Evolutionary conservation across 2,113 vertebrate genomes (phyloP).

Genomic region (Antidorcas marsupialis): DNA sequence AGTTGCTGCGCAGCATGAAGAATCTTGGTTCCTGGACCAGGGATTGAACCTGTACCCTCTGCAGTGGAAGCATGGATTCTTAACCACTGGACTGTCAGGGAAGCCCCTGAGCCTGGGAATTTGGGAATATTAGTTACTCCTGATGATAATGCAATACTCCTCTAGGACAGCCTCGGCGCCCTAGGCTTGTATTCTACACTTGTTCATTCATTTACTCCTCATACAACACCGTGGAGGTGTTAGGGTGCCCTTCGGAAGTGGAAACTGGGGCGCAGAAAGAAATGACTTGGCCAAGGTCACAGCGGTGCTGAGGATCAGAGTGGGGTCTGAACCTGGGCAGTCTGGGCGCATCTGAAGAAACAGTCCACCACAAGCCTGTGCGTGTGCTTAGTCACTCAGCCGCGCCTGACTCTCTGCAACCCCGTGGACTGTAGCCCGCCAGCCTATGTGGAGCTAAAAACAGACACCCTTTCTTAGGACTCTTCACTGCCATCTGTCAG

Average conservation of each 20-base stretch:
- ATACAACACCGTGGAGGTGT: rapidly evolving
- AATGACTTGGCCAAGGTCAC: background rate
- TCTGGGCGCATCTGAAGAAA: background rate
- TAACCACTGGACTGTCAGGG: background rate
- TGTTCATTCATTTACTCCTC: background rate
- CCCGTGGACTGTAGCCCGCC: background rate
- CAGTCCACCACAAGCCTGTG: background rate
- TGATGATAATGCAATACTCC: no score
- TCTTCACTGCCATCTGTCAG: background rate
- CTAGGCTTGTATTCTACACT: rapidly evolving
- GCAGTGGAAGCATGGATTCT: background rate
- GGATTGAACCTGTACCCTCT: background rate
- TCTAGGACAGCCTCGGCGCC: background rate
- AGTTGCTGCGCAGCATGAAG: background rate
- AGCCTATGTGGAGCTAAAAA: background rate
- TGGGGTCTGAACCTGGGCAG: background rate
- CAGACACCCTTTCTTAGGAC: background rate
- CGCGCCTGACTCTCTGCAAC: background rate
- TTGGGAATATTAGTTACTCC: background rate
- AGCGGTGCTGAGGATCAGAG: background rate
- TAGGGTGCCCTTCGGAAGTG: background rate
- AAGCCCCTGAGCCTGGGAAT: background rate
- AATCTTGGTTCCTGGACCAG: background rate
- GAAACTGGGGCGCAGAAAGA: background rate
- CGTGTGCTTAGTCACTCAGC: background rate